A percentile compares a stretch with the other conserved stretches of the same genome.
Conservation (phyloP, 2,113 vertebrate species). For the Hyperopisus bebe region DNA sequence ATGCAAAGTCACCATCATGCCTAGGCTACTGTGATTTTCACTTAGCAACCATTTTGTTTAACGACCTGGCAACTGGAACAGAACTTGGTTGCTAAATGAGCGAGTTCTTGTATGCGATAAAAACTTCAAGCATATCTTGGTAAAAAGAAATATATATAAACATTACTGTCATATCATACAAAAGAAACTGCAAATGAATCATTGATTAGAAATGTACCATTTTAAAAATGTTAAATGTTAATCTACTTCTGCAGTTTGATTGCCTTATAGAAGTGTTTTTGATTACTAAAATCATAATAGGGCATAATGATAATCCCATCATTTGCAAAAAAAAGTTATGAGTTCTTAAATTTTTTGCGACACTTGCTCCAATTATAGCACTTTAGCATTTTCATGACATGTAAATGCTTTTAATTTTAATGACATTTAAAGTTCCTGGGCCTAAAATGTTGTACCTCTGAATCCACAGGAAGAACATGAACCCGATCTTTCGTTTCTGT, state of each 20-base stretch:
- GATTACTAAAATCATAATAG: not conserved
- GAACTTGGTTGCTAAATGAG: not conserved
- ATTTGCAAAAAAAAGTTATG: not conserved
- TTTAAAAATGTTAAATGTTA: not conserved
- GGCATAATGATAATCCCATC: not conserved
- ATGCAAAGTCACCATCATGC: no score
- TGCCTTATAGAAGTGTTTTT: not conserved
- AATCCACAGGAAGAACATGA: conserved; percentile 81
- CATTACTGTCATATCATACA: not conserved
- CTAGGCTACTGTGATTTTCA: not conserved
- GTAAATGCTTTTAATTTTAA: not conserved
- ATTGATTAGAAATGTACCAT: not conserved
- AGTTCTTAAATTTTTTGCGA: not conserved
- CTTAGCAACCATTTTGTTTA: not conserved
- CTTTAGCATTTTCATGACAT: not conserved
- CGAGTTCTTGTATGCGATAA: not conserved
- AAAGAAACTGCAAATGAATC: not conserved
- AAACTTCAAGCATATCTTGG: not conserved
- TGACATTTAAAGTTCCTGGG: not conserved
- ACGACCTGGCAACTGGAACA: not conserved
- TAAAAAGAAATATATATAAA: not conserved
- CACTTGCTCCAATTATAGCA: not conserved
- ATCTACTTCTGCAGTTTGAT: not conserved
- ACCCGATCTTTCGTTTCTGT: conserved; percentile 80
- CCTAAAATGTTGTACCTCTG: conserved; percentile 45